phyloP scores from a whole-genome alignment of 2,797 vertebrate genomes.

The Onychomys arenicola region DNA sequence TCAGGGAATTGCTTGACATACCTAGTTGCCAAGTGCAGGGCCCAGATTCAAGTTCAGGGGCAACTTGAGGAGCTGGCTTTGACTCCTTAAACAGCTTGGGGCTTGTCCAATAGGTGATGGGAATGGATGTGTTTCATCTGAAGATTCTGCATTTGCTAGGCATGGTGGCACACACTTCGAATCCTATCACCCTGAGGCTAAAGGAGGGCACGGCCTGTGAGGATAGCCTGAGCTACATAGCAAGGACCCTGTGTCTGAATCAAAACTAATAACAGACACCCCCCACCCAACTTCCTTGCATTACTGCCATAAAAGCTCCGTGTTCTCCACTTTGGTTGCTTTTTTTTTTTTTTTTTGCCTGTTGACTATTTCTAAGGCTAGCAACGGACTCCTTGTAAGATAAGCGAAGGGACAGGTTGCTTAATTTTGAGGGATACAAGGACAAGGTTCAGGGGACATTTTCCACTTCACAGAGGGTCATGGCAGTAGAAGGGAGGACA shows the following conservation, averaged over 20 bases:
- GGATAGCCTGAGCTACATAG: background rate
- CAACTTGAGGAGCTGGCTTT: background rate
- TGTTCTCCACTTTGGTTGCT: background rate
- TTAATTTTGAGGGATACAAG: slow-evolving; percentile 30
- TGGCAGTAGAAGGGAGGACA: background rate
- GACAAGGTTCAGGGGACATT: background rate
- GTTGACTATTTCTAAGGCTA: slow-evolving; percentile 12
- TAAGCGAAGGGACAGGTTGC: background rate
- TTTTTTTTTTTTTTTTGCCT: background rate
- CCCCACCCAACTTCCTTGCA: background rate
- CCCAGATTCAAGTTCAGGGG: background rate
- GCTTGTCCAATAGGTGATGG: background rate
- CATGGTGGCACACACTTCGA: background rate
- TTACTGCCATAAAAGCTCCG: background rate
- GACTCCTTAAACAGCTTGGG: background rate
- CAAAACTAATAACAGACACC: background rate
- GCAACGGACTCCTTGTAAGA: background rate
- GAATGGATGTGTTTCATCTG: background rate
- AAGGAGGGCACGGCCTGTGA: background rate
- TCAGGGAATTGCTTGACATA: background rate
- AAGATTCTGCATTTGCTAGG: background rate
- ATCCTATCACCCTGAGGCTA: background rate
- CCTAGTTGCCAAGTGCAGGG: background rate
- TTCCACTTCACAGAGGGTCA: background rate
- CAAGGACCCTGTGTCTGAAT: background rate